phyloP scores from a whole-genome alignment of 2,888 invertebrate species.

The Lasioglossum vierecki region DNA sequence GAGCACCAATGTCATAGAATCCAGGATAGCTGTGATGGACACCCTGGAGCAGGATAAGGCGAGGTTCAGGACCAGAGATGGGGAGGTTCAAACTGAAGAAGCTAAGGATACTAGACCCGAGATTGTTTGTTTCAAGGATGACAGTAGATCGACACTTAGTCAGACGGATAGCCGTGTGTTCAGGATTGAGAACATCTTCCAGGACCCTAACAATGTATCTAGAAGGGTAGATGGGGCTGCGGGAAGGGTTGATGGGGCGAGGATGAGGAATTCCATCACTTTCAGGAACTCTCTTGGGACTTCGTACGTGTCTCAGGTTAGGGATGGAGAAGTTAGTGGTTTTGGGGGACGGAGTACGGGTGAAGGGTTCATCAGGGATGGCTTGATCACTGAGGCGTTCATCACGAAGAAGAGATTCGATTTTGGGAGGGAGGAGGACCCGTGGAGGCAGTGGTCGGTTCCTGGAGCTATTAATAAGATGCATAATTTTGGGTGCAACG shows the following conservation, averaged over 20 bases:
- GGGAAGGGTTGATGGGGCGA: slow-evolving; percentile 48
- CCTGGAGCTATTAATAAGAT: slow-evolving; percentile 17
- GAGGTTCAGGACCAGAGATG: slow-evolving; percentile 58
- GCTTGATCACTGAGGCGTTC: slow-evolving; percentile 64
- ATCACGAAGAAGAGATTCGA: slow-evolving; percentile 51
- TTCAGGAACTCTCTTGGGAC: slow-evolving; percentile 77
- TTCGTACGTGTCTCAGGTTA: slow-evolving; percentile 65
- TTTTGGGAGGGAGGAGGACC: slow-evolving; percentile 18
- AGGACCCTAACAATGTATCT: slow-evolving; percentile 64
- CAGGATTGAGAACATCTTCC: slow-evolving; percentile 77
- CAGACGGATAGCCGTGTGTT: slow-evolving; percentile 75
- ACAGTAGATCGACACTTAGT: slow-evolving; percentile 58
- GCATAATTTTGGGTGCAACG: background rate
- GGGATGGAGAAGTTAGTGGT: slow-evolving; percentile 56
- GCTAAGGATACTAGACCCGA: slow-evolving; percentile 8
- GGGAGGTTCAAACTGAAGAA: slow-evolving; percentile 72
- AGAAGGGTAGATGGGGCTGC: slow-evolving; percentile 56
- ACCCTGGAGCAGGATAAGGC: slow-evolving; percentile 33
- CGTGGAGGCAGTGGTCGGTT: slow-evolving; percentile 53
- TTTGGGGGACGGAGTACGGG: background rate
- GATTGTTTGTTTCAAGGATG: slow-evolving; percentile 51
- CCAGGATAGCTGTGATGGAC: slow-evolving; percentile 72
- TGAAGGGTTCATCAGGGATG: slow-evolving; percentile 47
- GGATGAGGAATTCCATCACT: slow-evolving; percentile 69
- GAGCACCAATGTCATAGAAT: slow-evolving; percentile 73